Evolutionary conservation across 2,797 vertebrate genomes (phyloP), one percentile per base, ranked within the genome.

Genomic region (Triplophysa bombifrons): DNA sequence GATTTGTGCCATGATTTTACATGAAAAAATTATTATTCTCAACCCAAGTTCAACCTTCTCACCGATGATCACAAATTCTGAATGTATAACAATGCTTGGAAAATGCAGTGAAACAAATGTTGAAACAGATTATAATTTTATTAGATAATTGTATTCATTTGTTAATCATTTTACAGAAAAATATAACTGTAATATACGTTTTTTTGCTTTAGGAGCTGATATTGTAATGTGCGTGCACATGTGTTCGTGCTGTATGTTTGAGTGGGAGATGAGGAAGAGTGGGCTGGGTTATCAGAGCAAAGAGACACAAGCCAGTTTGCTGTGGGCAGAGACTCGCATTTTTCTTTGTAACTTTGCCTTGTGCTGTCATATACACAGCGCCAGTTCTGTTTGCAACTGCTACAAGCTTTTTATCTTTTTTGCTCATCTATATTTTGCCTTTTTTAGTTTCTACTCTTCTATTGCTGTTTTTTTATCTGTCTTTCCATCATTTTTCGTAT

Each of bases 221-320:
- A 38, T 46, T 48, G 20, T 70, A 46, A 50, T 55, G 67, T 51
- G 65, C 53, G 48, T 41, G 64, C 25, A 34, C 9, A 44, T 50
- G 22, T 80, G 72, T 70, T 41, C 10, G 22, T 46, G 63, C 50
- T 72, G 78, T 17, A 44, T 46, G 79, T 71, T 61, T 74, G 46
- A 80, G 76, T 80, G 72, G 75, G 74, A 82, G 78, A 72, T 67
- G 82, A 84, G 84, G 84, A 67, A 83, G 63, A 53, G 74, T 75
- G 82, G 81, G 82, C 69, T 85, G 84, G 76, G 76, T 84, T 83
- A 84, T 83, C 79, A 85, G 84, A 85, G 80, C 84, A 85, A 75
- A 84, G 78, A 84, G 69, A 82, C 82, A 84, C 72, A 83, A 81
- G 80, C 76, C 82, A 81, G 80, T 80, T 80, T 71, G 82, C 80